A percentile compares a stretch with the other conserved stretches of the same genome.
Evolutionary conservation across 2,888 invertebrate species (phyloP).

Genomic region (Cosmopolites sordidus): DNA sequence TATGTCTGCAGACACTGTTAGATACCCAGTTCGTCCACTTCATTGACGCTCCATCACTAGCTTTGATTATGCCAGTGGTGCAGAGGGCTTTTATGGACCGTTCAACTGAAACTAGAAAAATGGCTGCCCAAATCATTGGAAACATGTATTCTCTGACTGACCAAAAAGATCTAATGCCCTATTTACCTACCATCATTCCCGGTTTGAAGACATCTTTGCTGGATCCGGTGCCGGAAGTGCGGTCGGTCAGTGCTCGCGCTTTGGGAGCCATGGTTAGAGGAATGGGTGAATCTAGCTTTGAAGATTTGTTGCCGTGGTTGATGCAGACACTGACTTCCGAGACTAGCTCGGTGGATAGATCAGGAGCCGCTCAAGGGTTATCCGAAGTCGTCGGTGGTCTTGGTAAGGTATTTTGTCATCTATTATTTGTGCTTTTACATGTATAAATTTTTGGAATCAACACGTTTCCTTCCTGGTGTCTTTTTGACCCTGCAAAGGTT

Average conservation of each 20-base stretch:
- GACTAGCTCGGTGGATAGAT: conserved; percentile 89
- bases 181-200: conserved; percentile 92
- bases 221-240: conserved; percentile 97
- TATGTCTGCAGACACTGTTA: conserved; percentile 87
- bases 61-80: conserved; percentile 98
- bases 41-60: conserved; percentile 97
- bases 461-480: too few relatives aligned
- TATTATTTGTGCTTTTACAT: too few relatives aligned
- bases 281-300: conserved; percentile 94
- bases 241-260: conserved; percentile 93
- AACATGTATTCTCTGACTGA: conserved; percentile 99
- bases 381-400: conserved; percentile 96
- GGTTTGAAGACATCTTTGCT: conserved; percentile 92
- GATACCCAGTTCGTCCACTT: conserved; percentile 98
- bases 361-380: conserved; percentile 86
- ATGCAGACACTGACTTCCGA: conserved; percentile 97
- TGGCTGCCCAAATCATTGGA: conserved; percentile 99
- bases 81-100: conserved; percentile 96
- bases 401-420: conserved; percentile 14
- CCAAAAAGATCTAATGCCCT: conserved; percentile 96
- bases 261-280: conserved; percentile 97
- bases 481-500: too few relatives aligned
- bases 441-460: not conserved
- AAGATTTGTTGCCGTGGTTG: conserved; percentile 95
- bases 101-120: conserved; percentile 96